phyloP scores from a whole-genome alignment of 2,797 vertebrate species.

The Allobates femoralis region DNA sequence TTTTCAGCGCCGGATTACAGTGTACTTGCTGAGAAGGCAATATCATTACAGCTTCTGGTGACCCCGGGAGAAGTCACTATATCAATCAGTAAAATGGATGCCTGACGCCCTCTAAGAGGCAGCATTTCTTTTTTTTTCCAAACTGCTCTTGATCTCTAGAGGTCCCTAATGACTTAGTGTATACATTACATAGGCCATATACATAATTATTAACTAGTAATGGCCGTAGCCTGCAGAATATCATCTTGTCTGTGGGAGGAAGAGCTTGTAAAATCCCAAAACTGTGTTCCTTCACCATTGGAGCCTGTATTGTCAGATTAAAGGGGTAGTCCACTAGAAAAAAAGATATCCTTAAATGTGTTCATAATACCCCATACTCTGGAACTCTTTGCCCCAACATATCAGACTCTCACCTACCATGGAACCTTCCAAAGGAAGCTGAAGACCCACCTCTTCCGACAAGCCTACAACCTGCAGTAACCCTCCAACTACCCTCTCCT shows the following conservation, averaged over 20 bases:
- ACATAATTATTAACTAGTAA: slow-evolving; percentile 32
- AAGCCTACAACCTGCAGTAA: too few species aligned
- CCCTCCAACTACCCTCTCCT: too few species aligned
- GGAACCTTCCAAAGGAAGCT: too few species aligned
- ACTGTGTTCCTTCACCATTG: too few species aligned
- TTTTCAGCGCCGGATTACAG: slow-evolving; percentile 55
- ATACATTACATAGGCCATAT: slow-evolving; percentile 31
- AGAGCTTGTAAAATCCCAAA: neutral
- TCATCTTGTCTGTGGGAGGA: neutral
- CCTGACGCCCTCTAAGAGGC: slow-evolving; percentile 9
- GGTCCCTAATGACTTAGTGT: slow-evolving; percentile 27
- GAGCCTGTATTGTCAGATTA: too few species aligned
- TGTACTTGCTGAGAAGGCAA: slow-evolving; percentile 58
- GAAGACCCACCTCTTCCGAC: too few species aligned
- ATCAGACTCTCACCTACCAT: too few species aligned
- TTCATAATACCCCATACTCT: too few species aligned
- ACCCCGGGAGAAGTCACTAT: slow-evolving; percentile 55
- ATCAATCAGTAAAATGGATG: slow-evolving; percentile 59
- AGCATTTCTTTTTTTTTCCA: slow-evolving; percentile 1
- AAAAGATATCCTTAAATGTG: too few species aligned
- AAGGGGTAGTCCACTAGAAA: too few species aligned
- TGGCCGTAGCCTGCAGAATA: neutral
- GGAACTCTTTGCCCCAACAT: too few species aligned
- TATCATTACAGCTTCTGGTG: slow-evolving; percentile 59
- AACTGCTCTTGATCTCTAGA: slow-evolving; percentile 27